Percentiles rank a stretch among this genome's conserved stretches.
phyloP scores from a whole-genome alignment of 2,113 vertebrate species.

The Microtus ochrogaster region DNA sequence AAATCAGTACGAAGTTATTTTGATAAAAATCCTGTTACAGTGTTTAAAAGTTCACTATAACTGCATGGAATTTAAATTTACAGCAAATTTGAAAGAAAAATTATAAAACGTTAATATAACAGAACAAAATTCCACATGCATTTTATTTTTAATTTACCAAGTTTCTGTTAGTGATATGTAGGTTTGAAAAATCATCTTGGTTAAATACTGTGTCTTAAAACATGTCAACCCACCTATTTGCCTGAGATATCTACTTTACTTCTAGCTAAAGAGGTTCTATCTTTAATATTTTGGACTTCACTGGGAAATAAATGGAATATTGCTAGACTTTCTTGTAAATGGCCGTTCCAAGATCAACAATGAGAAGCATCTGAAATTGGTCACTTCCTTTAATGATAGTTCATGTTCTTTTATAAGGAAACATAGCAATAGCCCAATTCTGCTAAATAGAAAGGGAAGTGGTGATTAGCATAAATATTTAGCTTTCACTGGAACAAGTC shows the following conservation, averaged over 20 bases:
- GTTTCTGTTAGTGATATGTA: not conserved
- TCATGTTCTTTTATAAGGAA: not conserved
- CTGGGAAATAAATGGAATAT: not conserved
- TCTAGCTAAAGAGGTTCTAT: not conserved
- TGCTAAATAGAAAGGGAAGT: not conserved
- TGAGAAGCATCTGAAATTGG: not conserved
- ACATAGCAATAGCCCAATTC: not conserved
- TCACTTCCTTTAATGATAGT: not conserved
- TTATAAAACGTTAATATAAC: constrained; percentile 53
- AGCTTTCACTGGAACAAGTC: constrained; percentile 25
- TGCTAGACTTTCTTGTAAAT: constrained; percentile 19
- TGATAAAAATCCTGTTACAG: not conserved
- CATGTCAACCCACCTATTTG: not conserved
- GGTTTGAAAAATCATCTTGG: constrained; percentile 20
- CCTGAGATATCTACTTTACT: not conserved
- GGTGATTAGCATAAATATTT: not conserved
- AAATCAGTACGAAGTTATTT: constrained; percentile 53
- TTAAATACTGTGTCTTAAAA: constrained; percentile 39
- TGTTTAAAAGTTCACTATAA: constrained; percentile 9
- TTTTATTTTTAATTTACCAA: not conserved
- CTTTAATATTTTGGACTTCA: not conserved
- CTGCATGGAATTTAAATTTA: constrained; percentile 44
- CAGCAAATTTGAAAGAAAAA: constrained; percentile 35
- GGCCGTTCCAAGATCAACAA: not conserved
- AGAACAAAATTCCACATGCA: not conserved